Evolutionary conservation across 2,888 invertebrate species (phyloP).

Genomic region (Tineola bisselliella): DNA sequence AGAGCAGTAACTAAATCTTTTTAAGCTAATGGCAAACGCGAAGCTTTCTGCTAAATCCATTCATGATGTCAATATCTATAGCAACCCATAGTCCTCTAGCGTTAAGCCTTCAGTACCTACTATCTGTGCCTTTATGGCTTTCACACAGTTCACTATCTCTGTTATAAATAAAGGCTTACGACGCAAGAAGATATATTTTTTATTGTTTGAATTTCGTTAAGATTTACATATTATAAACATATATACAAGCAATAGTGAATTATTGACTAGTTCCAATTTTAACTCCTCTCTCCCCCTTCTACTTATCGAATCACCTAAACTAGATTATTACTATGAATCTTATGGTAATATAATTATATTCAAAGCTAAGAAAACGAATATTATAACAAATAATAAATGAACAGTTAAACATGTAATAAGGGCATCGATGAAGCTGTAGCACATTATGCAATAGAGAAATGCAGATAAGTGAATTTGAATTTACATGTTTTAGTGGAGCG

Average conservation of each 20-base stretch:
- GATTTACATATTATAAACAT: background rate
- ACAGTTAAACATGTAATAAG: background rate
- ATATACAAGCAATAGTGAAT: no score
- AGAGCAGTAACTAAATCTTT: constrained; percentile 52
- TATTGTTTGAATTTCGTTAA: background rate
- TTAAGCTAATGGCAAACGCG: constrained; percentile 68
- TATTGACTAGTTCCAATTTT: no score
- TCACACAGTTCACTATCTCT: background rate
- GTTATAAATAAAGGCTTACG: background rate
- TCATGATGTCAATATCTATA: constrained; percentile 59
- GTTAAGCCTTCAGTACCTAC: constrained; percentile 47
- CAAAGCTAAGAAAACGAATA: no score
- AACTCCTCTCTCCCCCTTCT: no score
- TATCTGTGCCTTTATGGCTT: constrained; percentile 9
- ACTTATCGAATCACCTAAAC: no score
- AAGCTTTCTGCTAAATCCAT: constrained; percentile 60
- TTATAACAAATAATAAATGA: no score
- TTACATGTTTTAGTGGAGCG: constrained; percentile 8
- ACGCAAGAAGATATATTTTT: background rate
- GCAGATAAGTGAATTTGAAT: constrained; percentile 13
- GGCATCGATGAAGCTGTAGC: background rate
- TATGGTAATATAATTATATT: no score
- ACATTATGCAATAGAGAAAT: constrained; percentile 7
- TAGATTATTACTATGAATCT: no score
- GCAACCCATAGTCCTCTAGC: constrained; percentile 33